These are phyloP conservation scores for Lophura nycthemera DNA, from an alignment of 2,113 vertebrate genomes.

Conservation along the genomic window DNA sequence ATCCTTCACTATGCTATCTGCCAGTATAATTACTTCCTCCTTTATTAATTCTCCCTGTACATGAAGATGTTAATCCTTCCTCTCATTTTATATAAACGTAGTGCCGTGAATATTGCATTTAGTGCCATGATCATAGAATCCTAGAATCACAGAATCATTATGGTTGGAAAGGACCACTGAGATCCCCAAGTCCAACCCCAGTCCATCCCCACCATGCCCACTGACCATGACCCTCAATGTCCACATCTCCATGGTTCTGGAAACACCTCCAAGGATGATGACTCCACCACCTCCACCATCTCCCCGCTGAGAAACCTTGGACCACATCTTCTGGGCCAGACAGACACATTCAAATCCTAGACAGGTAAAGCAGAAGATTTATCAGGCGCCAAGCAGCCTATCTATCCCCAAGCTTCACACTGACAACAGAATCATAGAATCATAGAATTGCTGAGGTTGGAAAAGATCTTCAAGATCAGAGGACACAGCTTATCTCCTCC, in stretches of 20 bases:
- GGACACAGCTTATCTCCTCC: accelerated
- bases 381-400: accelerated
- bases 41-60: background rate
- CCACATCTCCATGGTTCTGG: no score
- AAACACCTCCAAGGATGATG: no score
- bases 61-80: background rate
- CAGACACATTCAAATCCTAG: background rate
- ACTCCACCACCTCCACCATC: no score
- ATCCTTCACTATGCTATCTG: background rate
- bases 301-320: background rate
- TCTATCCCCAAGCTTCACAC: background rate
- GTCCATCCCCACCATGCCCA: no score
- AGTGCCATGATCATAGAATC: no score
- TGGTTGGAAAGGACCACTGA: no score
- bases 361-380: background rate
- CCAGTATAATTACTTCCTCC: no score
- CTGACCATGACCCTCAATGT: no score
- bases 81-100: background rate
- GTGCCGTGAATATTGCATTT: accelerated
- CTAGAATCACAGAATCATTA: no score
- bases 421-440: background rate
- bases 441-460: no score
- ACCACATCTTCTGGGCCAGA: background rate
- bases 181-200: no score
- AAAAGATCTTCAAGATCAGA: no score